These are phyloP conservation scores for Nannoperca obscura DNA, from an alignment of 2,797 vertebrate species.

Conservation along the genomic window DNA sequence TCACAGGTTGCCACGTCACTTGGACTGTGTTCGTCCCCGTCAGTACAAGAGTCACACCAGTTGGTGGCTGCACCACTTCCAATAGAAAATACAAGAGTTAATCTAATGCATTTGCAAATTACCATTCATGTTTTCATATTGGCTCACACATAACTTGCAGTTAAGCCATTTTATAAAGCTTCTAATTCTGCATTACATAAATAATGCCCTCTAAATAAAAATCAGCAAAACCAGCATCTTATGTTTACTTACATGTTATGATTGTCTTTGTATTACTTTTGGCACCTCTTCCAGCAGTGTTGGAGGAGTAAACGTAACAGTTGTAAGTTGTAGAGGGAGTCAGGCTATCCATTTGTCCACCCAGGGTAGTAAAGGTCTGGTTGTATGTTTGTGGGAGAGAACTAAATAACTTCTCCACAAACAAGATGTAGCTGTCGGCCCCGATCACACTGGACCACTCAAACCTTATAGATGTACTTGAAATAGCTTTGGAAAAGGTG, in stretches of 20 bases:
- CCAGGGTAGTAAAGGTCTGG: conserved; percentile 62
- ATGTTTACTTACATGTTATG: conserved; percentile 81
- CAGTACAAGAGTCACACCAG: conserved; percentile 40
- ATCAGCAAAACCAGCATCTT: not conserved
- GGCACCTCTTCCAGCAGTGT: conserved; percentile 79
- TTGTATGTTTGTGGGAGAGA: conserved; percentile 22
- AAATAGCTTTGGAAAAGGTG: conserved; percentile 72
- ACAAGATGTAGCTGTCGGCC: conserved; percentile 76
- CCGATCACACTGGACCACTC: conserved; percentile 80
- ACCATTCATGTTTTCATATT: not conserved
- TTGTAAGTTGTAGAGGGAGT: conserved; percentile 76
- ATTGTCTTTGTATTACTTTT: conserved; percentile 74
- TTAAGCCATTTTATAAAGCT: not conserved
- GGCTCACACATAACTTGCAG: not conserved
- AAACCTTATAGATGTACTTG: conserved; percentile 81
- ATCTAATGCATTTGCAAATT: not conserved
- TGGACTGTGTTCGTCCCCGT: conserved; percentile 65
- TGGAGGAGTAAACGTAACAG: conserved; percentile 79
- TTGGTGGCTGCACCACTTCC: conserved; percentile 85
- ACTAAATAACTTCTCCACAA: conserved; percentile 55
- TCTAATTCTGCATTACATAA: conserved; percentile 1
- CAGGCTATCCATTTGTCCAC: conserved; percentile 70
- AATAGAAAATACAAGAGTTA: conserved; percentile 42
- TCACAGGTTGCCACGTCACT: conserved; percentile 75
- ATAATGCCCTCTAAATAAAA: not conserved